Percentiles rank a stretch among this genome's conserved stretches.
Conservation (phyloP, 2,888 invertebrate species). For the Cantharis nigra region DNA sequence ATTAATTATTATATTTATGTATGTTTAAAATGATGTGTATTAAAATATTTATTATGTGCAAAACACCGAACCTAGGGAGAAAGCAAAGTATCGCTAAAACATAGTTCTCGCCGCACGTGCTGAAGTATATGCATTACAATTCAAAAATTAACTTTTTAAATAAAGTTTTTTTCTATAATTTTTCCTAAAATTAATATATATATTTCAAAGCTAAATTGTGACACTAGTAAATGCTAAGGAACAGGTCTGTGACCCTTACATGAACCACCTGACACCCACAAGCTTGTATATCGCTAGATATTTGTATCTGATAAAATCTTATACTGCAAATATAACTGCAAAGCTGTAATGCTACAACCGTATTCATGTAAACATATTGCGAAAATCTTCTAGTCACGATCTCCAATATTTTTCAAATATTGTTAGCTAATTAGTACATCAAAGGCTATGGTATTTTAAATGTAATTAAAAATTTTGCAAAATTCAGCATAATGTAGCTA, state of each 20-base stretch:
- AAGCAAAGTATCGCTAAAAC: too few relatives aligned
- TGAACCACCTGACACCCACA: constrained; percentile 18
- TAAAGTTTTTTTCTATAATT: background rate
- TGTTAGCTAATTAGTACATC: constrained; percentile 28
- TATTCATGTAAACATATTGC: constrained; percentile 27
- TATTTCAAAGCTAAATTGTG: background rate
- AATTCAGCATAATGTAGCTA: background rate
- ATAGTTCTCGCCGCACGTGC: too few relatives aligned
- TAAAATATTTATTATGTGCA: too few relatives aligned
- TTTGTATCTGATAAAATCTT: constrained; percentile 25
- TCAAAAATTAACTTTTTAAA: too few relatives aligned
- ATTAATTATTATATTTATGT: too few relatives aligned
- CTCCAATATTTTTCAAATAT: constrained; percentile 28
- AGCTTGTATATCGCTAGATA: constrained; percentile 20
- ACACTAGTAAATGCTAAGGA: background rate
- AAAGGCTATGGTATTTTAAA: constrained; percentile 15
- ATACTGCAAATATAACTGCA: constrained; percentile 27
- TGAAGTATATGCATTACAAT: too few relatives aligned
- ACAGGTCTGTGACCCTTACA: constrained; percentile 18
- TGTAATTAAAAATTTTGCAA: background rate
- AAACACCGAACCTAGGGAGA: too few relatives aligned
- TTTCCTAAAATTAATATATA: background rate
- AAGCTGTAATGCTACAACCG: constrained; percentile 19
- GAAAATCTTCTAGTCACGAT: constrained; percentile 28
- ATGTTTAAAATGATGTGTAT: too few relatives aligned